These are phyloP conservation scores for Leiothrix lutea DNA, from an alignment of 2,113 vertebrate species.

Conservation along the genomic window DNA sequence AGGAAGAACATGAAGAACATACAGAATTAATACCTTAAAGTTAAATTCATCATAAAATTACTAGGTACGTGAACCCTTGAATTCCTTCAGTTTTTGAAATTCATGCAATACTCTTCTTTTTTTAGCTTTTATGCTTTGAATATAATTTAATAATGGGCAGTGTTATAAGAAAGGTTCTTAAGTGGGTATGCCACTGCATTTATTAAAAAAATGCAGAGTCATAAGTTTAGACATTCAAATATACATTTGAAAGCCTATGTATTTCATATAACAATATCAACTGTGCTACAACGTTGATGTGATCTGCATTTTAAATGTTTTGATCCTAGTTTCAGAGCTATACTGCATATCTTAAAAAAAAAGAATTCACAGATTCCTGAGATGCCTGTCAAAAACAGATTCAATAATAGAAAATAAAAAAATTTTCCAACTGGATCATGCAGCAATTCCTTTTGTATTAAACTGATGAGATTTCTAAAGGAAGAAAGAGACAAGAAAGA, in stretches of 20 bases:
- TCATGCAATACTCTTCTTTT: background rate
- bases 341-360: background rate
- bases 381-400: background rate
- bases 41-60: background rate
- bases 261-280: background rate
- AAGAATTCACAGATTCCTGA: background rate
- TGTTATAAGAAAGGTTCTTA: background rate
- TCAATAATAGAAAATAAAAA: background rate
- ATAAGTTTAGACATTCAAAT: background rate
- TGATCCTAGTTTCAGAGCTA: background rate
- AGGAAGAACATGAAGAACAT: background rate
- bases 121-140: background rate
- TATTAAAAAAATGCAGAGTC: background rate
- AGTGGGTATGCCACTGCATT: background rate
- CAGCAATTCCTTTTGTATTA: background rate
- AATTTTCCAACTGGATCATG: background rate
- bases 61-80: background rate
- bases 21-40: background rate
- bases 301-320: background rate
- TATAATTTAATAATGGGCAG: background rate
- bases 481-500: background rate
- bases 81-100: background rate
- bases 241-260: background rate
- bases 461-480: background rate
- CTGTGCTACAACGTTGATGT: background rate